Evolutionary conservation across 2,888 invertebrate genomes (phyloP).

Genomic region (Salpingus planirostris): DNA sequence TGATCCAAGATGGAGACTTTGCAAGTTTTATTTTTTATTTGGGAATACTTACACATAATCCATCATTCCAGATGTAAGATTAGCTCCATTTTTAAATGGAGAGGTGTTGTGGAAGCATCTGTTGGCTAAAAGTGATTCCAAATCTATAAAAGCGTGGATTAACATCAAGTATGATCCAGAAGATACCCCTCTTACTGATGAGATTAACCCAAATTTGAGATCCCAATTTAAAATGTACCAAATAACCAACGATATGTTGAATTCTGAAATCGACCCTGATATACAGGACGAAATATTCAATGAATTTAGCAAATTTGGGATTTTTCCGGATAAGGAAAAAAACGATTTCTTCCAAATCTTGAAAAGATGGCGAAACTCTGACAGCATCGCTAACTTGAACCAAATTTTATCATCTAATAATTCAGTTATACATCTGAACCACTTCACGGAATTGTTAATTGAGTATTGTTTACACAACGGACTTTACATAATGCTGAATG

Average conservation of each 20-base stretch:
- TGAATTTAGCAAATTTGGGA: conserved; percentile 53
- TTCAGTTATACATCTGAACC: no score
- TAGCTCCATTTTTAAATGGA: conserved; percentile 46
- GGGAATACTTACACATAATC: no score
- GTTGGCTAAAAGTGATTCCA: conserved; percentile 49
- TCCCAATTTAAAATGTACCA: conserved; percentile 49
- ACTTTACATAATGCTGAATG: conserved; percentile 46
- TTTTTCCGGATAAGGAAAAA: conserved; percentile 53
- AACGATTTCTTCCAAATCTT: conserved; percentile 49
- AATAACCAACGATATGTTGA: conserved; percentile 52
- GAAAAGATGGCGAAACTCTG: conserved; percentile 50
- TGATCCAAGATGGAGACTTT: no score
- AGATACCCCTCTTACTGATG: background rate
- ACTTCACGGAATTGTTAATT: conserved; percentile 47
- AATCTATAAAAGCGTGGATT: conserved; percentile 54
- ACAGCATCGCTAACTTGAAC: conserved; percentile 46
- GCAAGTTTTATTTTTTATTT: no score
- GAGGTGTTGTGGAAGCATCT: conserved; percentile 53
- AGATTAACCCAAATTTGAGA: conserved; percentile 22
- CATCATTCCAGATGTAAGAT: conserved; percentile 48
- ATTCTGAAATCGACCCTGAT: conserved; percentile 40
- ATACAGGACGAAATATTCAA: conserved; percentile 52
- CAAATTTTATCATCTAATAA: conserved; percentile 43
- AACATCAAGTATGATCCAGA: conserved; percentile 40
- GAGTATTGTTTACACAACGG: conserved; percentile 48